A percentile compares a stretch with the other conserved stretches of the same genome.
phyloP scores from a whole-genome alignment of 2,113 vertebrate genomes.

The Macrotis lagotis region DNA sequence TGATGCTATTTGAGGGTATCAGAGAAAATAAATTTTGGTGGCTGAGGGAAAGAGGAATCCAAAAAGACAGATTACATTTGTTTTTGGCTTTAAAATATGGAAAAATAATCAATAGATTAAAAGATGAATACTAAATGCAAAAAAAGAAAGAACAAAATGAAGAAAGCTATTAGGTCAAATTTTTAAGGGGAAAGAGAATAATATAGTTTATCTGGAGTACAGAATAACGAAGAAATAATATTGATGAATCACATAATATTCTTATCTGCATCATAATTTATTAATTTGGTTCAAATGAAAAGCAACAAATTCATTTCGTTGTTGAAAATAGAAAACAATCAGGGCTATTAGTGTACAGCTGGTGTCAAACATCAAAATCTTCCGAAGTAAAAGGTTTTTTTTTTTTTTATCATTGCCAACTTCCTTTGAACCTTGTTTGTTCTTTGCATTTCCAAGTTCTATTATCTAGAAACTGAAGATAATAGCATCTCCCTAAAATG shows the following conservation, averaged over 20 bases:
- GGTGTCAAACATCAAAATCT: not conserved
- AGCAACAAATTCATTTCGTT: not conserved
- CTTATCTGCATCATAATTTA: not conserved
- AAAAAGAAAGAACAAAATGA: not conserved
- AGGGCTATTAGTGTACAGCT: not conserved
- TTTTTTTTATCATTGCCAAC: not conserved
- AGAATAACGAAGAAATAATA: not conserved
- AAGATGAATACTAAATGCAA: not conserved
- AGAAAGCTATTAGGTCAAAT: not conserved
- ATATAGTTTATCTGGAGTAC: not conserved
- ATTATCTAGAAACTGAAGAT: not conserved
- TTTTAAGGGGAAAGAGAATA: not conserved
- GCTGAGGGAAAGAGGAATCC: not conserved
- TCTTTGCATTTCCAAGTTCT: not conserved
- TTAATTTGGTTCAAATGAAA: not conserved
- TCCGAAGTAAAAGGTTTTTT: not conserved
- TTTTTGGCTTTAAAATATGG: not conserved
- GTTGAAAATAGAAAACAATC: not conserved
- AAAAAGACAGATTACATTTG: not conserved
- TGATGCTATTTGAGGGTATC: not conserved
- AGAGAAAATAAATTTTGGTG: not conserved
- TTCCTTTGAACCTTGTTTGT: not conserved
- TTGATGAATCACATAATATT: not conserved
- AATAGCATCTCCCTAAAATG: not conserved
- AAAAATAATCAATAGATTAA: not conserved